A percentile compares a stretch with the other conserved stretches of the same genome.
Conservation (phyloP, 2,888 invertebrate genomes). For the Fragum sueziense region DNA sequence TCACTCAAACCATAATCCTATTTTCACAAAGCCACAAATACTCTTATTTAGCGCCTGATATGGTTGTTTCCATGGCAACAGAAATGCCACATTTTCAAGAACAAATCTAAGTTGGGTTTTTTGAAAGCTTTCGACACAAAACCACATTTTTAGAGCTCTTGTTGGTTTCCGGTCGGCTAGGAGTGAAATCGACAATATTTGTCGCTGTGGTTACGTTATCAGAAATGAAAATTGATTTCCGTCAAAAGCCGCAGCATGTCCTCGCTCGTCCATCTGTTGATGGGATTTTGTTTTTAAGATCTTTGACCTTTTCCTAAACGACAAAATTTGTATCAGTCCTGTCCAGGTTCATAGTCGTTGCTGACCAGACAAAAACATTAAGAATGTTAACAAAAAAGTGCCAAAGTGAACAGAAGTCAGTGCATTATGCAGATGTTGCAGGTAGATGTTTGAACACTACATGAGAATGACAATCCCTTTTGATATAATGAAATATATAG, state of each 20-base stretch:
- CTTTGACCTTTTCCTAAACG: no score
- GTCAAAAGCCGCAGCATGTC: conserved; percentile 27
- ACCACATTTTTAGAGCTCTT: conserved; percentile 59
- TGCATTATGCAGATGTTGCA: no score
- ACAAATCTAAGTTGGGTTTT: conserved; percentile 43
- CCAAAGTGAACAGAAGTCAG: no score
- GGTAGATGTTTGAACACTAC: no score
- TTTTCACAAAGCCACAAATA: conserved; percentile 41
- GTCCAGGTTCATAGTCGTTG: background rate
- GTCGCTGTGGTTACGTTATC: conserved; percentile 61
- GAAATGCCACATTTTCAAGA: conserved; percentile 37
- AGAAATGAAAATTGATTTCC: conserved; percentile 57
- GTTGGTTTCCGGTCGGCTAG: conserved; percentile 48
- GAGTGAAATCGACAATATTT: conserved; percentile 56
- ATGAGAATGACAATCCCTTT: no score
- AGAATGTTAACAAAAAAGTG: no score
- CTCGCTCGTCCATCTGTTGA: conserved; percentile 54
- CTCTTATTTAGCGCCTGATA: conserved; percentile 27
- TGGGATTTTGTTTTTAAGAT: conserved; percentile 1
- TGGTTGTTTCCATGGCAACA: conserved; percentile 40
- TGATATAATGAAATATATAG: no score
- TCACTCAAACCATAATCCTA: conserved; percentile 43
- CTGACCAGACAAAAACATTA: background rate
- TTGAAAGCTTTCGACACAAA: conserved; percentile 57
- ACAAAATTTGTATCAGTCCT: no score